A percentile compares a stretch with the other conserved stretches of the same genome.
These are phyloP conservation scores for Peromyscus eremicus DNA, from an alignment of 2,797 vertebrate genomes.

Conservation along the genomic window DNA sequence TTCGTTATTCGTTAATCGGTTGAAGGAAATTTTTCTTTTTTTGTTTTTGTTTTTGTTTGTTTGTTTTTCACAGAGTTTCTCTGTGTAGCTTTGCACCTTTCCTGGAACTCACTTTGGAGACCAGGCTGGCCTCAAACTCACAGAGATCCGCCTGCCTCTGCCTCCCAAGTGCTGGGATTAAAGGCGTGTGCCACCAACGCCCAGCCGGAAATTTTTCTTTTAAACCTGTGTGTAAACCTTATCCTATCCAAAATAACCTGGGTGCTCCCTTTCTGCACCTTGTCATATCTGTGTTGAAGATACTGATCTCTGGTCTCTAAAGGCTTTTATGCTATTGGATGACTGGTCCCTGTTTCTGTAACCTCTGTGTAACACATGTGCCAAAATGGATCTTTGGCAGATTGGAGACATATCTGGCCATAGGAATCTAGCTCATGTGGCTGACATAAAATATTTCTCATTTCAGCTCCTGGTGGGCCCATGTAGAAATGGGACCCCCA, in stretches of 20 bases:
- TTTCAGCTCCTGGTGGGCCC: slow-evolving; percentile 97
- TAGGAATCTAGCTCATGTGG: not conserved
- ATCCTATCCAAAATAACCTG: not conserved
- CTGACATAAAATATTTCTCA: slow-evolving; percentile 36
- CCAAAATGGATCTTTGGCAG: not conserved
- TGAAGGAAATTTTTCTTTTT: not conserved
- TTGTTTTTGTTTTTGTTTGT: not conserved
- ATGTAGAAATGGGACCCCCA: slow-evolving; percentile 98
- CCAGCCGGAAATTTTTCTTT: not conserved
- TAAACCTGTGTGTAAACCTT: not conserved
- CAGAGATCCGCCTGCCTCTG: too few relatives aligned
- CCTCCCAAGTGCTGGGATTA: too few relatives aligned
- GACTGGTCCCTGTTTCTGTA: not conserved
- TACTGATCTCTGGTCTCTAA: not conserved
- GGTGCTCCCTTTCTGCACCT: not conserved
- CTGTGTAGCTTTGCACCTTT: too few relatives aligned
- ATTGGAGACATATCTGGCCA: not conserved
- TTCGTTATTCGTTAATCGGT: not conserved
- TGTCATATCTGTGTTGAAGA: not conserved
- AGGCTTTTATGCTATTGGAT: not conserved
- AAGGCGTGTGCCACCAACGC: too few relatives aligned
- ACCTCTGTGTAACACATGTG: not conserved
- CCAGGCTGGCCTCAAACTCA: too few relatives aligned
- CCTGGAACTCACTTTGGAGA: too few relatives aligned
- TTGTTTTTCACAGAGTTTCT: too few relatives aligned